These are phyloP conservation scores for Metaphire vulgaris DNA, from an alignment of 1,140 invertebrate genomes.

Conservation along the genomic window DNA sequence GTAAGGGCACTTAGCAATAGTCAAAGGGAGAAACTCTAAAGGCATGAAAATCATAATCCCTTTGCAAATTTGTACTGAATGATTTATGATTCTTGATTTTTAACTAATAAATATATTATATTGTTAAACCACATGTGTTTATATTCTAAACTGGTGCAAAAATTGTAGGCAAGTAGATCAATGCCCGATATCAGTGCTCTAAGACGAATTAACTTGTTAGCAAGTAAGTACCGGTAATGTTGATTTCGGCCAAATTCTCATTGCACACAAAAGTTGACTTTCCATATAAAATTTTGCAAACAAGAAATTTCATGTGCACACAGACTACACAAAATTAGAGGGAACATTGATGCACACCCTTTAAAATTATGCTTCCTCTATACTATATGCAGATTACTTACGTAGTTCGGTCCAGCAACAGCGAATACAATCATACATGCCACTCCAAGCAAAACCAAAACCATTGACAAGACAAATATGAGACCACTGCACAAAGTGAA, in stretches of 20 bases:
- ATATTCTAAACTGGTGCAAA: too few relatives aligned
- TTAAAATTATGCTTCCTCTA: neutral
- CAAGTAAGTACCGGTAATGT: too few relatives aligned
- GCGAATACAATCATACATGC: constrained; percentile 44
- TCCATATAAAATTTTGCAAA: neutral
- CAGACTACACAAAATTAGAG: neutral
- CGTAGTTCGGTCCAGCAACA: constrained; percentile 9
- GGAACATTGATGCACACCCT: neutral
- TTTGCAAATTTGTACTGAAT: too few relatives aligned
- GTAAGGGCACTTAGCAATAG: neutral
- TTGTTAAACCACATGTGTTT: too few relatives aligned
- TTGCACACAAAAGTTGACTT: neutral
- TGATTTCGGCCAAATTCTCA: neutral
- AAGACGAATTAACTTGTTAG: too few relatives aligned
- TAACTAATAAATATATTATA: too few relatives aligned
- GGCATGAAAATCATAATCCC: too few relatives aligned
- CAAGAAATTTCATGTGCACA: neutral
- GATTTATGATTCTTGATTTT: too few relatives aligned
- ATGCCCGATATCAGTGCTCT: too few relatives aligned
- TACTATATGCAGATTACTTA: neutral
- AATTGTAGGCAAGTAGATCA: too few relatives aligned
- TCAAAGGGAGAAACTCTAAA: constrained; percentile 10
- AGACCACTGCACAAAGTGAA: constrained; percentile 57
- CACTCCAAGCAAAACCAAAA: constrained; percentile 56
- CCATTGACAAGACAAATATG: constrained; percentile 54